phyloP scores from a whole-genome alignment of 2,113 vertebrate genomes.

The Laticauda colubrina region DNA sequence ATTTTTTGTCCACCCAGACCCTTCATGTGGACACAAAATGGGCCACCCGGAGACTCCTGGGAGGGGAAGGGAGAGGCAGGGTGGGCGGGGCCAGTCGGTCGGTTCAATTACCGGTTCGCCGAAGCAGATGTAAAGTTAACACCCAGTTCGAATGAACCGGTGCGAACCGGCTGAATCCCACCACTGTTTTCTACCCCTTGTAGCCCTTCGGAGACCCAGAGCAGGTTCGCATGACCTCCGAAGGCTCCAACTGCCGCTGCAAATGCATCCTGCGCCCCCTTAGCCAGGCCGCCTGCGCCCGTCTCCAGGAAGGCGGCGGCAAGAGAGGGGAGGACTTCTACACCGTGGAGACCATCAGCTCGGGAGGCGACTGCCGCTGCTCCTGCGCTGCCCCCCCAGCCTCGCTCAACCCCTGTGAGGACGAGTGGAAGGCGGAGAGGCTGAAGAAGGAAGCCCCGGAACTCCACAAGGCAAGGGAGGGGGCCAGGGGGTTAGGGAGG shows the following conservation, averaged over 20 bases:
- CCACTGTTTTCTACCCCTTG: accelerated
- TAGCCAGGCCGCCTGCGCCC: slow-evolving; percentile 85
- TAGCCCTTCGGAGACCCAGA: slow-evolving; percentile 86
- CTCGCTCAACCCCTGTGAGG: slow-evolving; percentile 95
- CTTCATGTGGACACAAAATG: no score
- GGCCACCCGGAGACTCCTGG: no score
- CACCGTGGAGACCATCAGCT: slow-evolving; percentile 94
- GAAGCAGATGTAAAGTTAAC: no score
- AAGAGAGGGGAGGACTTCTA: slow-evolving; percentile 89
- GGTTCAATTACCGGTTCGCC: no score
- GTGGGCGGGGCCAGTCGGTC: no score
- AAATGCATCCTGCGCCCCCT: slow-evolving; percentile 96
- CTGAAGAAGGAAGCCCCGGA: slow-evolving; percentile 94
- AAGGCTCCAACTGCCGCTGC: slow-evolving; percentile 95
- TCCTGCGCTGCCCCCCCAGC: slow-evolving; percentile 91
- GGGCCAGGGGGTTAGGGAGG: neutral
- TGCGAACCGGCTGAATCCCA: no score
- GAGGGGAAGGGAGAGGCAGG: no score
- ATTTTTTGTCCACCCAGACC: no score
- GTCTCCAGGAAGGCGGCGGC: slow-evolving; percentile 75
- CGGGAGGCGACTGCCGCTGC: slow-evolving; percentile 89
- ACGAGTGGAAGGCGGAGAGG: slow-evolving; percentile 96
- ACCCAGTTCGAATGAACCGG: no score
- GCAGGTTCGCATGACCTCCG: slow-evolving; percentile 91
- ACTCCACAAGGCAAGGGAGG: slow-evolving; percentile 82